These are phyloP conservation scores for Mesoclemmys tuberculata DNA, from an alignment of 2,113 vertebrate genomes.

Conservation along the genomic window DNA sequence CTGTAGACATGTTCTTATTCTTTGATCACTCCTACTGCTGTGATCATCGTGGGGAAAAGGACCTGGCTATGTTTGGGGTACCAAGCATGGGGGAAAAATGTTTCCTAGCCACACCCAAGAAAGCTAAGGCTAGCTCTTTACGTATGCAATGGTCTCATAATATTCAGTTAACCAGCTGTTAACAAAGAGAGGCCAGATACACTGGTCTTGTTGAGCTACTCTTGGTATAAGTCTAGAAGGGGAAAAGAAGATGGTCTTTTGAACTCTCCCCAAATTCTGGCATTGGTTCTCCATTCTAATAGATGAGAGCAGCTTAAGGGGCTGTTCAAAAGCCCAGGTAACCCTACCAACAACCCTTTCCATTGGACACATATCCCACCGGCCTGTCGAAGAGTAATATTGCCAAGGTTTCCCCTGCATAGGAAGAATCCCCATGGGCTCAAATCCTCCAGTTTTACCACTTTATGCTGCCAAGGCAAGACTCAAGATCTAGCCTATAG, in stretches of 20 bases:
- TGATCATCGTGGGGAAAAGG: neutral
- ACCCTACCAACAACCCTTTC: neutral
- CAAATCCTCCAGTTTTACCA: neutral
- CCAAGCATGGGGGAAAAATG: neutral
- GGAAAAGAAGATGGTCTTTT: neutral
- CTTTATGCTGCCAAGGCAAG: neutral
- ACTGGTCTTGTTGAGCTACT: neutral
- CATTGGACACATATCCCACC: neutral
- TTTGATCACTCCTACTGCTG: neutral
- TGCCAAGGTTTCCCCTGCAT: neutral
- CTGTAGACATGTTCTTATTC: neutral
- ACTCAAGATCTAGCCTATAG: neutral
- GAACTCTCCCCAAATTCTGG: neutral
- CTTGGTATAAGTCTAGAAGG: neutral
- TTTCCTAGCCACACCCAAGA: neutral
- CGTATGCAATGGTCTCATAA: neutral
- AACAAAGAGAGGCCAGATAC: neutral
- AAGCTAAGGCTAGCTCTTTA: neutral
- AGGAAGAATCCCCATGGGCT: neutral
- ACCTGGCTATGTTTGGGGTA: neutral
- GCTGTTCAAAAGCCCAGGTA: neutral
- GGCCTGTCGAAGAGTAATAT: neutral
- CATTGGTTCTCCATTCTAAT: fast-evolving
- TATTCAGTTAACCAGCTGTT: neutral
- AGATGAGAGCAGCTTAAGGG: neutral